phyloP scores from a whole-genome alignment of 2,888 invertebrate species.

The Eupithecia subfuscata region DNA sequence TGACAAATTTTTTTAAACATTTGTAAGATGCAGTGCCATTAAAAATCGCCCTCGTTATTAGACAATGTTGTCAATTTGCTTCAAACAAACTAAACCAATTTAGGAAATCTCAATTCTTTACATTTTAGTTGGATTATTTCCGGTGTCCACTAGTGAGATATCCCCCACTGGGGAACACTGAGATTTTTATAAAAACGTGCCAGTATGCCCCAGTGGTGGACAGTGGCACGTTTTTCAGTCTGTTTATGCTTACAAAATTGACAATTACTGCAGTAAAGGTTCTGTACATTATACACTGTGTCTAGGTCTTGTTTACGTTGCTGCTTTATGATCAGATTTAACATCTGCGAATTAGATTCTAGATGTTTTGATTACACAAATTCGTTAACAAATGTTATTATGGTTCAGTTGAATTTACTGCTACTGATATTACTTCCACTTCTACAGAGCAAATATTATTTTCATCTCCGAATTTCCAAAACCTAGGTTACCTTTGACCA shows the following conservation, averaged over 20 bases:
- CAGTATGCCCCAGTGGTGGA: too few relatives aligned
- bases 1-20: too few relatives aligned
- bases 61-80: too few relatives aligned
- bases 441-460: background rate
- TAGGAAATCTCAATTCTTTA: too few relatives aligned
- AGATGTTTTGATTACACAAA: conserved; percentile 32
- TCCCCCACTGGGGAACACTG: too few relatives aligned
- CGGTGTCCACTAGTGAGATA: too few relatives aligned
- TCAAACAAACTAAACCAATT: too few relatives aligned
- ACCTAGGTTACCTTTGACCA: background rate
- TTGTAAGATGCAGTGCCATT: too few relatives aligned
- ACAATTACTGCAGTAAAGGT: background rate
- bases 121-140: too few relatives aligned
- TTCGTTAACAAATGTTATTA: conserved; percentile 19
- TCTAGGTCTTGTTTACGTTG: conserved; percentile 25
- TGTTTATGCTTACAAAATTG: background rate
- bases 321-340: conserved; percentile 35
- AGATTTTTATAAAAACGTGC: too few relatives aligned
- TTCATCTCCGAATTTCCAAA: background rate
- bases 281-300: conserved; percentile 17
- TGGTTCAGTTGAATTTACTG: background rate
- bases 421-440: background rate
- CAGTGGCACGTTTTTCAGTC: background rate
- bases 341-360: conserved; percentile 35
- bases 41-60: too few relatives aligned